Conservation (phyloP, 2,888 invertebrate genomes). For the Nomada fucata region DNA sequence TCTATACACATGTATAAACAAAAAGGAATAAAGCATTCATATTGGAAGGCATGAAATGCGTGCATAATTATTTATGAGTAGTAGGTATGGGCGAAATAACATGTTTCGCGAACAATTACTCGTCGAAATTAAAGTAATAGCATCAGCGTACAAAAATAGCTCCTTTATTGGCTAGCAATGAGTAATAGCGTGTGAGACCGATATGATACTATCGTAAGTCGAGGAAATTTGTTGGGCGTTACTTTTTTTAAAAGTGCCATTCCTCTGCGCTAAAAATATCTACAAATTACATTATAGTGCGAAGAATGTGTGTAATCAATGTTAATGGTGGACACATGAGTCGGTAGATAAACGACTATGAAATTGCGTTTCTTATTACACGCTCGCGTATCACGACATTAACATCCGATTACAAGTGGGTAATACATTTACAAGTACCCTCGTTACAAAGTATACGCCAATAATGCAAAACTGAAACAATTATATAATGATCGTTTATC, state of each 20-base stretch:
- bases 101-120: too few relatives aligned
- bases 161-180: too few relatives aligned
- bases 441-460: background rate
- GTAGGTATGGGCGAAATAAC: too few relatives aligned
- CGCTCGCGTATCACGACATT: slow-evolving; percentile 5
- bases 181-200: too few relatives aligned
- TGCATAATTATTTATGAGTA: too few relatives aligned
- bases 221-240: background rate
- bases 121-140: too few relatives aligned
- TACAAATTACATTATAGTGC: background rate
- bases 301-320: background rate
- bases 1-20: too few relatives aligned
- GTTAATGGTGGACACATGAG: background rate
- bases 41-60: too few relatives aligned
- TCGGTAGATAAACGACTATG: background rate
- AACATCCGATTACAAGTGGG: slow-evolving; percentile 12
- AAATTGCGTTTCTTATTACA: slow-evolving; percentile 16
- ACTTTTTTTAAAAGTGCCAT: background rate
- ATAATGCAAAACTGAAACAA: background rate
- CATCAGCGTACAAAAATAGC: too few relatives aligned
- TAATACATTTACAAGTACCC: background rate
- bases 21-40: too few relatives aligned
- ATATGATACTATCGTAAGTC: background rate
- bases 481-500: too few relatives aligned
- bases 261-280: background rate